Conservation (phyloP, 2,888 invertebrate genomes). For the Sarcophaga carnaria region DNA sequence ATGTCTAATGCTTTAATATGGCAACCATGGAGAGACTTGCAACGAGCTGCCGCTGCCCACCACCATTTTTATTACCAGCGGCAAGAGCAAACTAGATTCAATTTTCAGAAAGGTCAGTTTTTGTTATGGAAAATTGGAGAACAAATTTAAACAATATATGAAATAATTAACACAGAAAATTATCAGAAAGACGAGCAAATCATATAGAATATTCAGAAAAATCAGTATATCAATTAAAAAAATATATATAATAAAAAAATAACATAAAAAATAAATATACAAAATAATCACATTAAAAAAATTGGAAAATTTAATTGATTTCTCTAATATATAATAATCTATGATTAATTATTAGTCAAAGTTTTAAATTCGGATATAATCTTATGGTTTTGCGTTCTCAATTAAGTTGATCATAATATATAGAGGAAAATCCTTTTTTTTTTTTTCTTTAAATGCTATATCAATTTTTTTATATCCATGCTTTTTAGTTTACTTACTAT, state of each 20-base stretch:
- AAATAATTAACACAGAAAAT: too few species aligned
- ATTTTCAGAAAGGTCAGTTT: conserved; percentile 76
- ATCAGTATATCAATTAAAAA: too few species aligned
- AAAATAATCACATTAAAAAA: background rate
- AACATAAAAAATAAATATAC: too few species aligned
- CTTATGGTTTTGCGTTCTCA: background rate
- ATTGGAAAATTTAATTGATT: background rate
- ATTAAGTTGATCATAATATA: background rate
- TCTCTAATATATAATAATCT: background rate
- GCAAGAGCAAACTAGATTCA: conserved; percentile 73
- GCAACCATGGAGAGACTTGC: conserved; percentile 81
- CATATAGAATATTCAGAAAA: too few species aligned
- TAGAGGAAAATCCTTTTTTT: too few species aligned
- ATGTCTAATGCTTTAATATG: conserved; percentile 79
- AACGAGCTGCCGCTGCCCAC: conserved; percentile 79
- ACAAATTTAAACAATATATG: too few species aligned
- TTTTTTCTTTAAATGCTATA: too few species aligned
- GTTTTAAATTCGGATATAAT: background rate
- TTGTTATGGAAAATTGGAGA: background rate
- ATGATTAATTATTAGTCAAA: background rate
- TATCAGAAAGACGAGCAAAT: too few species aligned
- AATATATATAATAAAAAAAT: too few species aligned
- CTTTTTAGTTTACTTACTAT: too few species aligned
- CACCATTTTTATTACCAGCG: conserved; percentile 79
- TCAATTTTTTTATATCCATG: too few species aligned